These are phyloP conservation scores for Argyra leucocephala DNA, from an alignment of 2,888 invertebrate species.

Conservation along the genomic window DNA sequence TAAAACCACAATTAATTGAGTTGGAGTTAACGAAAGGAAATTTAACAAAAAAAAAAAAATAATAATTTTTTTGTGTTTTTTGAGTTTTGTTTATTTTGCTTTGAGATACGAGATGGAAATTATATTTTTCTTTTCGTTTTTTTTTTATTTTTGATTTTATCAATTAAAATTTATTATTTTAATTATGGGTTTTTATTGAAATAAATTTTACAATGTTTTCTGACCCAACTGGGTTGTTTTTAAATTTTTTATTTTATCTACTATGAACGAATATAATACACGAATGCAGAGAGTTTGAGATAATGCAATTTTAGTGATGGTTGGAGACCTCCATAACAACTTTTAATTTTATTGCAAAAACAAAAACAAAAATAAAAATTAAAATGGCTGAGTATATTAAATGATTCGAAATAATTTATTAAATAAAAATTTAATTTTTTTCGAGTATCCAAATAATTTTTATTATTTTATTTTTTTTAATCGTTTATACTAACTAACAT, in stretches of 20 bases:
- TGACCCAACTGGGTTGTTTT: neutral
- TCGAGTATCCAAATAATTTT: neutral
- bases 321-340: too few relatives aligned
- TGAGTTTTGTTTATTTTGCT: too few relatives aligned
- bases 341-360: neutral
- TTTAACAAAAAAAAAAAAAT: too few relatives aligned
- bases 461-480: too few relatives aligned
- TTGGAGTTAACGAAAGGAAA: too few relatives aligned
- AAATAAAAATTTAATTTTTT: neutral
- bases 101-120: too few relatives aligned
- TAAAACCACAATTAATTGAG: too few relatives aligned
- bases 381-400: neutral
- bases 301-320: too few relatives aligned
- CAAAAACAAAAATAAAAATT: neutral
- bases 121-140: neutral
- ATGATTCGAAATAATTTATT: neutral
- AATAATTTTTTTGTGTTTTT: too few relatives aligned
- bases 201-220: neutral
- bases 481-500: too few relatives aligned
- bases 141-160: neutral
- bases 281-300: too few relatives aligned
- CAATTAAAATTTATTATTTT: slow-evolving; percentile 1
- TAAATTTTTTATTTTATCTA: neutral
- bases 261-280: neutral
- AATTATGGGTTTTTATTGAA: neutral